These are phyloP conservation scores for Chaetogeoica ovagalla DNA, from an alignment of 2,888 invertebrate species.

Conservation along the genomic window DNA sequence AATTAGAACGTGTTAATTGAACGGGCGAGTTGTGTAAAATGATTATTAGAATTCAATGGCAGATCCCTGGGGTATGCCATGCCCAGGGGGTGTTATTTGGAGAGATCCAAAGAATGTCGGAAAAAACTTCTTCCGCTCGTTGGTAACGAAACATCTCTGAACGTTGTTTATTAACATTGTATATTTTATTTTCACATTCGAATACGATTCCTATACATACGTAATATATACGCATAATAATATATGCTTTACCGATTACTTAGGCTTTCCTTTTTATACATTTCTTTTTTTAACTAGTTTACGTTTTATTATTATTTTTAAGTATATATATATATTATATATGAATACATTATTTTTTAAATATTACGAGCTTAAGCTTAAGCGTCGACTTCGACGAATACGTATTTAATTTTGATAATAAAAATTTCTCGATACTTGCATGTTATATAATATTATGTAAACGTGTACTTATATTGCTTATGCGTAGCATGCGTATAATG, in stretches of 20 bases:
- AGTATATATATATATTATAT: background rate
- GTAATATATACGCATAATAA: too few relatives aligned
- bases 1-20: constrained; percentile 3
- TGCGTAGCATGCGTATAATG: background rate
- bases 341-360: background rate
- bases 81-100: constrained; percentile 75
- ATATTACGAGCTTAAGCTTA: constrained; percentile 10
- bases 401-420: background rate
- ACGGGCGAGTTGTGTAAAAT: constrained; percentile 49
- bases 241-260: constrained; percentile 14
- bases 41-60: constrained; percentile 50
- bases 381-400: constrained; percentile 21
- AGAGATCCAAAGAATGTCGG: constrained; percentile 74
- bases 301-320: background rate
- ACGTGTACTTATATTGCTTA: constrained; percentile 27
- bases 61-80: constrained; percentile 70
- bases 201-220: background rate
- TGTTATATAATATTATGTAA: background rate
- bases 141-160: constrained; percentile 63
- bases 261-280: background rate
- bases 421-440: constrained; percentile 8
- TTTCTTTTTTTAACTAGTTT: background rate
- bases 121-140: constrained; percentile 74
- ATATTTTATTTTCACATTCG: constrained; percentile 3
- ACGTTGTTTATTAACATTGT: constrained; percentile 29